Conservation (phyloP, 2,888 invertebrate species). For the Elmis aenea region DNA sequence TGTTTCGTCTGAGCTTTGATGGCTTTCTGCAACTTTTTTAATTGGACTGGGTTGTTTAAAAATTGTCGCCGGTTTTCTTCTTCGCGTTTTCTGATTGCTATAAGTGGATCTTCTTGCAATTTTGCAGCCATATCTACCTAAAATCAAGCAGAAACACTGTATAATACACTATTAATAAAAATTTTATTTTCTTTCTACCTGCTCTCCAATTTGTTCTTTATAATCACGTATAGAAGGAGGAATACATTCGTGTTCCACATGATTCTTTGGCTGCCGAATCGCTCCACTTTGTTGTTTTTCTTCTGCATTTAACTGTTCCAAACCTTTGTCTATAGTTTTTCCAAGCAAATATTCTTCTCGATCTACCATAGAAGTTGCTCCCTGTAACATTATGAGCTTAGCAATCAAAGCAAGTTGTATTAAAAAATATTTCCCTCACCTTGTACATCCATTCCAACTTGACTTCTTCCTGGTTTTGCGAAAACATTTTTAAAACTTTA, state of each 20-base stretch:
- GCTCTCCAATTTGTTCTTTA: conserved; percentile 38
- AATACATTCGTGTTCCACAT: conserved; percentile 69
- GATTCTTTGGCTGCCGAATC: conserved; percentile 53
- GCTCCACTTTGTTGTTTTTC: conserved; percentile 47
- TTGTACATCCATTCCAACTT: conserved; percentile 90
- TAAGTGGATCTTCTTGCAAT: conserved; percentile 88
- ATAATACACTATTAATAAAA: neutral
- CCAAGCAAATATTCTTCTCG: conserved; percentile 88
- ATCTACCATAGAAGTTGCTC: conserved; percentile 60
- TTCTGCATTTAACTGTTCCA: conserved; percentile 59
- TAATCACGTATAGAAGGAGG: conserved; percentile 64
- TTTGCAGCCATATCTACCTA: conserved; percentile 86
- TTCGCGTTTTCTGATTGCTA: conserved; percentile 84
- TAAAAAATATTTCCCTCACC: conserved; percentile 45
- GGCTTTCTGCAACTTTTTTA: conserved; percentile 79
- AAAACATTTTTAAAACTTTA: conserved; percentile 26
- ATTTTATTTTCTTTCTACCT: conserved; percentile 24
- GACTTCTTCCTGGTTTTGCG: conserved; percentile 48
- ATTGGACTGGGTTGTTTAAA: conserved; percentile 85
- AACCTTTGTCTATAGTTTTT: conserved; percentile 72
- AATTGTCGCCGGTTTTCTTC: conserved; percentile 80
- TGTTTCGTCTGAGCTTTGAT: conserved; percentile 55
- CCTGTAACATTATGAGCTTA: no score
- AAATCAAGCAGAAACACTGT: conserved; percentile 35
- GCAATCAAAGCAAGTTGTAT: no score